Conservation (phyloP, 64 coral and sea anemone species). For the Orbicella faveolata region DNA sequence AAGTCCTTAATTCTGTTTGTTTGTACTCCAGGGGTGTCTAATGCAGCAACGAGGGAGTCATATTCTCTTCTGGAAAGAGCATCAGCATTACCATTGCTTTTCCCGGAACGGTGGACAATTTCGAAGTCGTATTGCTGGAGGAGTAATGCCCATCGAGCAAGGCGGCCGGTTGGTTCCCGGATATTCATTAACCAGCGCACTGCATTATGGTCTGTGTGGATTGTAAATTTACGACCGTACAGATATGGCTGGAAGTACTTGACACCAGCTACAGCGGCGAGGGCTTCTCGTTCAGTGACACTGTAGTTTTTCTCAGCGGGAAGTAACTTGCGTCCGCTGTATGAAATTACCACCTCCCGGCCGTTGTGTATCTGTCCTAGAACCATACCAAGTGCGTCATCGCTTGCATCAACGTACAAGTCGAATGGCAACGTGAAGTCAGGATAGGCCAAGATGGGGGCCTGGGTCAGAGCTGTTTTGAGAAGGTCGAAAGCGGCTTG, state of each 20-base stretch:
- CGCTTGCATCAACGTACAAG: not conserved
- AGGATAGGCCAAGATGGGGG: not conserved
- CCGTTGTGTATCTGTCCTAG: not conserved
- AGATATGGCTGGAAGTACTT: not conserved
- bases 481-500: not conserved
- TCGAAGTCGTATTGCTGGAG: slow-evolving; percentile 5
- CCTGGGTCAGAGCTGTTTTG: not conserved
- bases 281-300: not conserved
- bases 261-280: not conserved
- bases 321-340: not conserved
- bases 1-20: too few relatives aligned
- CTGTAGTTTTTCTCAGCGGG: not conserved
- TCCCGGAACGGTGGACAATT: not conserved
- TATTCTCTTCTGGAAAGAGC: not conserved
- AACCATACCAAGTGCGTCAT: not conserved
- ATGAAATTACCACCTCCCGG: not conserved
- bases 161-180: not conserved
- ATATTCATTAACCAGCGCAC: slow-evolving; percentile 9
- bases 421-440: not conserved
- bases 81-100: slow-evolving; percentile 24
- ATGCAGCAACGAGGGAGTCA: not conserved
- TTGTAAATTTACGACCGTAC: not conserved
- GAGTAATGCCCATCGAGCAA: not conserved
- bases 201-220: not conserved
- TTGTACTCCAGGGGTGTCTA: too few relatives aligned